These are phyloP conservation scores for Antennarius maculatus DNA, from an alignment of 2,797 vertebrate genomes.

Conservation along the genomic window DNA sequence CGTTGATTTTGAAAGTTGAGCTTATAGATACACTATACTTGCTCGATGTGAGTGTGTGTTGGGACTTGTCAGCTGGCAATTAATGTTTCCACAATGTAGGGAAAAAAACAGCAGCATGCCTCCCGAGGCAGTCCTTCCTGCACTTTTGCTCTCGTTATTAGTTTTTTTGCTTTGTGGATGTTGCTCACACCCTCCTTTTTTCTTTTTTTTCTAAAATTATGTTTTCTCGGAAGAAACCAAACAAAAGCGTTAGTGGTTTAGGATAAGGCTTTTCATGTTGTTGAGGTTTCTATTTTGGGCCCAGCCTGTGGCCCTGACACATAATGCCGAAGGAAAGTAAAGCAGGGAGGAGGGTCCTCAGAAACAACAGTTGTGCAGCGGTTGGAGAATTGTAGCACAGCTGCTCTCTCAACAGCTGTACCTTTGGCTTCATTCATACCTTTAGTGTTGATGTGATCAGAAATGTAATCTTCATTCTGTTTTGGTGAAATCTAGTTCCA, in stretches of 20 bases:
- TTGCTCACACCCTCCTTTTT: constrained; percentile 14
- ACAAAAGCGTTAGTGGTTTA: constrained; percentile 59
- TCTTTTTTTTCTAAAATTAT: constrained; percentile 25
- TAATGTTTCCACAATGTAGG: constrained; percentile 63
- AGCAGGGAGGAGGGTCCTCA: constrained; percentile 27
- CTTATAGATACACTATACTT: constrained; percentile 53
- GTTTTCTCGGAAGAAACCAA: constrained; percentile 41
- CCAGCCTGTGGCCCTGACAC: constrained; percentile 53
- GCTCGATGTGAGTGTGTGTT: constrained; percentile 57
- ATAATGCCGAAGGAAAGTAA: constrained; percentile 44
- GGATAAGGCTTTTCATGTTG: constrained; percentile 57
- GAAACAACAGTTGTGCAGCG: constrained; percentile 24
- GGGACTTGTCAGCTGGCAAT: constrained; percentile 59
- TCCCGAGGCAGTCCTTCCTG: constrained; percentile 13
- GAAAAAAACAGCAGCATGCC: constrained; percentile 35
- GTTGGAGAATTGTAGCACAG: constrained; percentile 27
- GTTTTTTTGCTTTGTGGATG: constrained; percentile 35
- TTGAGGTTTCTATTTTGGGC: constrained; percentile 64
- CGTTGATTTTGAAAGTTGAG: constrained; percentile 27
- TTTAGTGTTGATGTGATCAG: neutral
- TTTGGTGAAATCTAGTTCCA: neutral
- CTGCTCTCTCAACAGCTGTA: constrained; percentile 8
- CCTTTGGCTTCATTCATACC: neutral
- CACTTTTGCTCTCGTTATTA: constrained; percentile 13
- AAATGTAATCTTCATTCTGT: neutral